These are phyloP conservation scores for Oligia latruncula DNA, from an alignment of 2,888 invertebrate genomes.

Conservation along the genomic window DNA sequence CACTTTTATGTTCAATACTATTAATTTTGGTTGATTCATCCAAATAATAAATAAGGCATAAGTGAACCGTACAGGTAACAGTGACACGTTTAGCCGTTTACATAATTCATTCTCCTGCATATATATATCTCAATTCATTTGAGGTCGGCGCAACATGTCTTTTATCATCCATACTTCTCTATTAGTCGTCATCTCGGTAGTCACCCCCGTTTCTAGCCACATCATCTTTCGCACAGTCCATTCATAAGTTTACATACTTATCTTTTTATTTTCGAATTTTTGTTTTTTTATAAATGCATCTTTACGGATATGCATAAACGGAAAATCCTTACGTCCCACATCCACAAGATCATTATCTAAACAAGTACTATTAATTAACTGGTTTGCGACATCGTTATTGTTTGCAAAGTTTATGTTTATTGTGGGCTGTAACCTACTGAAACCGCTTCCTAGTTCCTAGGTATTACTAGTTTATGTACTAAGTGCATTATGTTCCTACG, in stretches of 20 bases:
- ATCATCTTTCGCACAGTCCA: too few relatives aligned
- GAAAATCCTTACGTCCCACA: constrained; percentile 63
- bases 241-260: background rate
- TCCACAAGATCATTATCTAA: constrained; percentile 44
- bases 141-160: accelerated
- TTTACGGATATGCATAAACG: constrained; percentile 52
- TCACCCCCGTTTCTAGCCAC: background rate
- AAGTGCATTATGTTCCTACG: background rate
- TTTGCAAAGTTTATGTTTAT: constrained; percentile 57
- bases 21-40: constrained; percentile 1
- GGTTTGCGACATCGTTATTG: constrained; percentile 60
- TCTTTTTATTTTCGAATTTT: background rate
- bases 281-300: background rate
- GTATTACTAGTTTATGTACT: constrained; percentile 25
- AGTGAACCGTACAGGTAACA: background rate
- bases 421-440: constrained; percentile 60
- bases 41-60: background rate
- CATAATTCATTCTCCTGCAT: background rate
- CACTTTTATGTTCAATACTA: background rate
- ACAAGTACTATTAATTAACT: constrained; percentile 60
- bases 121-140: background rate
- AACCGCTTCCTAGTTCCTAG: constrained; percentile 68
- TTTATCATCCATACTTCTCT: background rate
- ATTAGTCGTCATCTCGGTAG: background rate
- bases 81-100: too few relatives aligned